Conservation (phyloP, 2,888 invertebrate genomes). For the Anthrax anthrax region DNA sequence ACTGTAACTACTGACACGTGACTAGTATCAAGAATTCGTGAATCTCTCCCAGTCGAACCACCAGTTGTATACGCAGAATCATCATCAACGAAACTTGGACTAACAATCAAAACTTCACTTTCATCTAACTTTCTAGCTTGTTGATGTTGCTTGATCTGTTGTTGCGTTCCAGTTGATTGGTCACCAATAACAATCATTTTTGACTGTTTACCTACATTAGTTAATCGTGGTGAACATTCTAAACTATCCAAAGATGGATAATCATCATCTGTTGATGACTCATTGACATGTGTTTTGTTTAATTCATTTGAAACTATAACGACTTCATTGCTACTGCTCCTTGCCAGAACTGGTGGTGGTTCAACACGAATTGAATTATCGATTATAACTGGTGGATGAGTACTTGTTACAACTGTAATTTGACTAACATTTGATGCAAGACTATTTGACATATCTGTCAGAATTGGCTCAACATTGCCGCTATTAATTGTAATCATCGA, state of each 20-base stretch:
- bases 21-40: conserved; percentile 52
- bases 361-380: conserved; percentile 38
- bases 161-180: conserved; percentile 23
- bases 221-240: conserved; percentile 37
- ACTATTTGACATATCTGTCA: conserved; percentile 53
- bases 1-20: conserved; percentile 87
- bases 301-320: conserved; percentile 68
- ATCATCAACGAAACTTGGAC: conserved; percentile 49
- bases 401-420: conserved; percentile 69
- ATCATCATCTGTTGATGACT: conserved; percentile 63
- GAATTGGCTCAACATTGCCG: conserved; percentile 19
- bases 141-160: conserved; percentile 2
- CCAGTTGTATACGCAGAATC: conserved; percentile 44
- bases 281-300: conserved; percentile 49
- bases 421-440: conserved; percentile 56
- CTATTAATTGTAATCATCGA: conserved; percentile 17
- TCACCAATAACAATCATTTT: conserved; percentile 27
- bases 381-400: conserved; percentile 63
- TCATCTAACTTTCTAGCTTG: conserved; percentile 60
- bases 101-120: conserved; percentile 72
- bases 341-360: conserved; percentile 2
- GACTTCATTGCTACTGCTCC: conserved; percentile 44
- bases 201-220: conserved; percentile 19
- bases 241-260: conserved; percentile 62
- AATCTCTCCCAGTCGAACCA: conserved; percentile 21